Conservation (phyloP, 2,888 invertebrate species). For the Drosophila austrosaltans region DNA sequence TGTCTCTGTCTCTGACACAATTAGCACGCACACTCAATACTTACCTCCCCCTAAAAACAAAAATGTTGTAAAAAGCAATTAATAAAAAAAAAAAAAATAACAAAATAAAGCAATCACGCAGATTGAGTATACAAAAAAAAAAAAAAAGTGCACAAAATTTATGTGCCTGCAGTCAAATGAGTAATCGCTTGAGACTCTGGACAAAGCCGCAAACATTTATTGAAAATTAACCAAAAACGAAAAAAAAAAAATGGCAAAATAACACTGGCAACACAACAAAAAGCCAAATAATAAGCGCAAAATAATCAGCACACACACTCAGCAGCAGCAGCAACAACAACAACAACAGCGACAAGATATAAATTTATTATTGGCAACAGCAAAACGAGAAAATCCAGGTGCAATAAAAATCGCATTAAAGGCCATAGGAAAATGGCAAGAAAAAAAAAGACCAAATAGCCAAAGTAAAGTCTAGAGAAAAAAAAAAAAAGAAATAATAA, state of each 20-base stretch:
- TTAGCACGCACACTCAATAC: constrained; percentile 58
- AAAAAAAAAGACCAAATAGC: constrained; percentile 29
- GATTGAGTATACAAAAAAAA: constrained; percentile 56
- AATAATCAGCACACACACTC: constrained; percentile 69
- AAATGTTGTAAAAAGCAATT: constrained; percentile 73
- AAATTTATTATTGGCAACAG: constrained; percentile 68
- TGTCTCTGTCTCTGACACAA: constrained; percentile 72
- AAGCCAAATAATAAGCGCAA: constrained; percentile 71
- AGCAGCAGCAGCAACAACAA: constrained; percentile 13
- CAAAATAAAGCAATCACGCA: constrained; percentile 70
- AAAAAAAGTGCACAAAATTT: constrained; percentile 72
- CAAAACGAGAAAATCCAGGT: constrained; percentile 77
- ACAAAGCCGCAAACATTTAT: constrained; percentile 70
- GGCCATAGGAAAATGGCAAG: constrained; percentile 40
- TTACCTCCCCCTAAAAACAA: constrained; percentile 43
- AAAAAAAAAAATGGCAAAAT: constrained; percentile 35
- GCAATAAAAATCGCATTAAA: constrained; percentile 74
- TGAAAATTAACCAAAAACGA: constrained; percentile 74
- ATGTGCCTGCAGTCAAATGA: constrained; percentile 77
- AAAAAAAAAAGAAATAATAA: no score
- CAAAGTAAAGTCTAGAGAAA: constrained; percentile 25
- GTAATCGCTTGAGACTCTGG: constrained; percentile 69
- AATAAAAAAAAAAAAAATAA: constrained; percentile 63
- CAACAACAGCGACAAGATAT: constrained; percentile 52
- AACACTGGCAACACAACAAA: constrained; percentile 19